Conservation (phyloP, 30 jellyfish, hydroid and myxozoan species). For the Mastigias papua region DNA sequence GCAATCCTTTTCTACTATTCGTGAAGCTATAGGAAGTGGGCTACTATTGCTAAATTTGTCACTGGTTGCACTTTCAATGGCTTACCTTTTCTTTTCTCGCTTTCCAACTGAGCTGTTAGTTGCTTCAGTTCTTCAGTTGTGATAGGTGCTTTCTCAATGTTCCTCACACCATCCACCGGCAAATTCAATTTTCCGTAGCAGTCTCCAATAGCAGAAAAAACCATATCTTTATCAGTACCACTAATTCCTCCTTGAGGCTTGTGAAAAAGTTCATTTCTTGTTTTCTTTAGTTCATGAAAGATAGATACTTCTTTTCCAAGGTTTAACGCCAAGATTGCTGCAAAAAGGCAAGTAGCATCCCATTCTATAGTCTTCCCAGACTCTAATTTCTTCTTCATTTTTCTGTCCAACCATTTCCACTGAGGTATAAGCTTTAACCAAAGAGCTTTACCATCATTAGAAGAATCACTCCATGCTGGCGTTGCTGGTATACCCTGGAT, state of each 20-base stretch:
- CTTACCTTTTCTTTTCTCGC: neutral
- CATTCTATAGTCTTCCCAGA: slow-evolving; percentile 20
- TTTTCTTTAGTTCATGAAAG: neutral
- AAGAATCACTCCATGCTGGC: slow-evolving; percentile 27
- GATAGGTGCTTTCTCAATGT: neutral
- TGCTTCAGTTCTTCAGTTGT: neutral
- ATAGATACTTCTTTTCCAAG: neutral
- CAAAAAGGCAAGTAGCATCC: neutral
- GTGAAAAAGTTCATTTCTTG: neutral
- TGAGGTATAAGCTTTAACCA: neutral
- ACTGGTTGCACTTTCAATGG: neutral
- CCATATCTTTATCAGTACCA: neutral
- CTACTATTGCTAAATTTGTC: neutral
- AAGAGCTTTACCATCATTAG: slow-evolving; percentile 9
- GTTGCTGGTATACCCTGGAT: neutral
- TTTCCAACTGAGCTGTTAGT: neutral
- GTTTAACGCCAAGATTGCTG: neutral
- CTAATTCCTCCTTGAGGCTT: neutral
- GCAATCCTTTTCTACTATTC: neutral
- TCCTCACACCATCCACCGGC: neutral
- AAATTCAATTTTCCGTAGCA: neutral
- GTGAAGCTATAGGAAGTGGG: neutral
- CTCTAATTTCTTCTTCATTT: neutral
- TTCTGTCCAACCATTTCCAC: neutral
- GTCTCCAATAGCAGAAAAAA: neutral